Percentiles rank a stretch among this genome's conserved stretches.
phyloP scores from a whole-genome alignment of 2,888 invertebrate genomes.

The Anthrax anthrax region DNA sequence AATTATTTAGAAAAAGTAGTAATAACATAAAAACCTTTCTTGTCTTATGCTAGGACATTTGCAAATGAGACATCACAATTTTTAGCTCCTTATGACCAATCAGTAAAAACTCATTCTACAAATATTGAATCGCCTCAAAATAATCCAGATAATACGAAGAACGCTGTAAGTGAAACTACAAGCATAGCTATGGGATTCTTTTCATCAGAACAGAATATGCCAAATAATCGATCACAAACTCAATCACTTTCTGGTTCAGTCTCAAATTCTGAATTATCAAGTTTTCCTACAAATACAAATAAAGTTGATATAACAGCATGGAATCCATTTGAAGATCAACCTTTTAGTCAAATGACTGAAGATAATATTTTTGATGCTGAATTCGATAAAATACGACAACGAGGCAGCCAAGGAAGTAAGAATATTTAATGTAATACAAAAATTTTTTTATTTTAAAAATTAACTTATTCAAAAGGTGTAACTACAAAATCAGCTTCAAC shows the following conservation, averaged over 20 bases:
- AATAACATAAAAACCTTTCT: too few relatives aligned
- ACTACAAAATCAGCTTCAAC: conserved; percentile 32
- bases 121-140: conserved; percentile 13
- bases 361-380: conserved; percentile 72
- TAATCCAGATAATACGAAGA: neutral
- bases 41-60: conserved; percentile 53
- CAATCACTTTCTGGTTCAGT: conserved; percentile 22
- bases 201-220: conserved; percentile 5
- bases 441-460: neutral
- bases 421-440: conserved; percentile 5
- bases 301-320: conserved; percentile 49
- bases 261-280: conserved; percentile 28
- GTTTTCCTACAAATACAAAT: conserved; percentile 16
- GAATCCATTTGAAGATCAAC: conserved; percentile 72
- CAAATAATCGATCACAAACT: conserved; percentile 2
- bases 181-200: conserved; percentile 6
- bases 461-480: conserved; percentile 20
- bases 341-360: conserved; percentile 59
- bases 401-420: conserved; percentile 61
- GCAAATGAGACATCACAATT: conserved; percentile 61
- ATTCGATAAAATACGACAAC: conserved; percentile 65
- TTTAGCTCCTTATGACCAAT: conserved; percentile 56
- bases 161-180: neutral
- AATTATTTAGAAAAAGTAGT: conserved; percentile 9
- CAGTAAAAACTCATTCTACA: conserved; percentile 40